A percentile compares a stretch with the other conserved stretches of the same genome.
Conservation (phyloP, 64 coral and sea anemone genomes). For the Orbicella faveolata region DNA sequence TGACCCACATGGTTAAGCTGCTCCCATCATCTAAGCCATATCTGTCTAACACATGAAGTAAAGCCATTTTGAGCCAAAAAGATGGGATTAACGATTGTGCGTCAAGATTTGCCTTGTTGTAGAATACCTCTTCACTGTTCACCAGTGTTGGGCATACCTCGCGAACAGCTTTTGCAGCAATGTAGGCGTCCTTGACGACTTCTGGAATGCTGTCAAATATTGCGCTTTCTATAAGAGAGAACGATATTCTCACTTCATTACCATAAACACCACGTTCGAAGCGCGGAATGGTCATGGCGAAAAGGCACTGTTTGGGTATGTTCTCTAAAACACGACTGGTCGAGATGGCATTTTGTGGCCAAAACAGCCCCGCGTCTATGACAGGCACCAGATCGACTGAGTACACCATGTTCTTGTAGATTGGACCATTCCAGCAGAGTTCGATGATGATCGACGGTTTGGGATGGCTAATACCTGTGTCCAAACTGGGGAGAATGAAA, state of each 20-base stretch:
- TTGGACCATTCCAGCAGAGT: constrained; percentile 54
- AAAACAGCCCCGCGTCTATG: constrained; percentile 37
- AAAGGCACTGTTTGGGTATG: constrained; percentile 26
- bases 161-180: constrained; percentile 50
- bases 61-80: constrained; percentile 56
- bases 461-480: constrained; percentile 4
- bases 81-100: constrained; percentile 32
- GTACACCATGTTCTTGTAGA: constrained; percentile 57
- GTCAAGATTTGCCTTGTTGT: neutral
- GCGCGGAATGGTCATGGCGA: constrained; percentile 36
- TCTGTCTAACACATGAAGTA: constrained; percentile 44
- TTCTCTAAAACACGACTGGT: constrained; percentile 13
- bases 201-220: constrained; percentile 52
- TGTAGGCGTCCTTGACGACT: constrained; percentile 49
- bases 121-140: constrained; percentile 4
- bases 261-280: constrained; percentile 38
- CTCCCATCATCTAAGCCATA: constrained; percentile 21
- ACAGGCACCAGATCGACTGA: constrained; percentile 51
- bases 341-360: constrained; percentile 28
- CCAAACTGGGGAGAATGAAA: constrained; percentile 31
- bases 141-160: constrained; percentile 27
- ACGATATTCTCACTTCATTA: constrained; percentile 49
- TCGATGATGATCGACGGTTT: constrained; percentile 45
- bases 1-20: constrained; percentile 48
- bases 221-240: constrained; percentile 39